These are phyloP conservation scores for Helicoverpa zea DNA, from an alignment of 1,140 invertebrate genomes.

Conservation along the genomic window DNA sequence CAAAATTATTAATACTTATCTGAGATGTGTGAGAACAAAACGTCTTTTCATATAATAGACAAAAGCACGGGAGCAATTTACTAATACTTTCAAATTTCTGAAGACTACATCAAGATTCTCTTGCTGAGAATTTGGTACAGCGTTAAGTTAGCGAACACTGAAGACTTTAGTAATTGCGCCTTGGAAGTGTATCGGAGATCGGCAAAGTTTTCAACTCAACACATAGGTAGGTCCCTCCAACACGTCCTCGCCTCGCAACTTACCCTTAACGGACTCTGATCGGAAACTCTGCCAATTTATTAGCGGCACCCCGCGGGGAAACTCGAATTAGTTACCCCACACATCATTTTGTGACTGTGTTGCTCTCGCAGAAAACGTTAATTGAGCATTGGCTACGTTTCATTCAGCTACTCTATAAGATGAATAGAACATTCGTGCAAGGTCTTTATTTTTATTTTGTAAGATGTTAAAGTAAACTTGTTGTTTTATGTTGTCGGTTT, in stretches of 20 bases:
- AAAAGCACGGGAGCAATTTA: not conserved
- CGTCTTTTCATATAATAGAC: not conserved
- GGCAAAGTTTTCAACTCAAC: constrained; percentile 54
- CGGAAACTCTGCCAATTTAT: constrained; percentile 73
- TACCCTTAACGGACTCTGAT: constrained; percentile 58
- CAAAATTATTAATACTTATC: too few species aligned
- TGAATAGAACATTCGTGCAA: not conserved
- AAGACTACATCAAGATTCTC: constrained; percentile 11
- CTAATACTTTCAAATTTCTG: not conserved
- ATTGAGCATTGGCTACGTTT: constrained; percentile 39
- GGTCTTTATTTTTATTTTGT: not conserved
- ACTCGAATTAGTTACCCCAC: constrained; percentile 62
- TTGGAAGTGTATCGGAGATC: constrained; percentile 54
- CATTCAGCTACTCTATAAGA: not conserved
- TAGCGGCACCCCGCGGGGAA: constrained; percentile 54
- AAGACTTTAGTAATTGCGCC: constrained; percentile 52
- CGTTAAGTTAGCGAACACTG: constrained; percentile 34
- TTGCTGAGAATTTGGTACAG: constrained; percentile 26
- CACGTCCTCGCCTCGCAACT: constrained; percentile 59
- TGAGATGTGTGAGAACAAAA: too few species aligned
- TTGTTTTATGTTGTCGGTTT: too few species aligned
- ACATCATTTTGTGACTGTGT: constrained; percentile 58
- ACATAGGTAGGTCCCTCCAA: constrained; percentile 51
- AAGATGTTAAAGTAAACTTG: too few species aligned
- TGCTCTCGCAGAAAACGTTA: constrained; percentile 39